Percentiles rank a stretch among this genome's conserved stretches.
Evolutionary conservation across 2,113 vertebrate genomes (phyloP).

Genomic region (Bettongia penicillata): DNA sequence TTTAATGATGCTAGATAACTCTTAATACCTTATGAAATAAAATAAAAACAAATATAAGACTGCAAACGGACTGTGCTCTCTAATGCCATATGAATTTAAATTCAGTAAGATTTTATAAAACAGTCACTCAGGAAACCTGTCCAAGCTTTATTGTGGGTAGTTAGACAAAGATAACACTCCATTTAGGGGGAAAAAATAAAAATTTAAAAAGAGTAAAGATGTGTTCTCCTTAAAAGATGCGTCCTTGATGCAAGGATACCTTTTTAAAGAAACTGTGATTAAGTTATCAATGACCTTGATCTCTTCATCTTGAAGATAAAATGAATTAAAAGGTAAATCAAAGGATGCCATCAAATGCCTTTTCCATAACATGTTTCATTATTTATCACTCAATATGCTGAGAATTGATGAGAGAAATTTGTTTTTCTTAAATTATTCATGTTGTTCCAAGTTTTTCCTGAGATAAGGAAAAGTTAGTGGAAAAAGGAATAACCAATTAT

Average conservation of each 20-base stretch:
- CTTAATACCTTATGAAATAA: constrained; percentile 41
- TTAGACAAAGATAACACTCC: constrained; percentile 30
- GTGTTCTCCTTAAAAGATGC: constrained; percentile 30
- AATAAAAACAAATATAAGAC: constrained; percentile 48
- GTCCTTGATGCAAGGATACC: constrained; percentile 25
- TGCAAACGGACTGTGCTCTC: constrained; percentile 1
- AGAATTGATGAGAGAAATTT: not conserved
- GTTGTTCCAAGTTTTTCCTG: not conserved
- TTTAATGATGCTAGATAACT: constrained; percentile 55
- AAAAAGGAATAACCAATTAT: not conserved
- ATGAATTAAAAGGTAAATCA: constrained; percentile 16
- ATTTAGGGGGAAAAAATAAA: constrained; percentile 37
- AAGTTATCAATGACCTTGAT: not conserved
- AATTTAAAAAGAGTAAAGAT: constrained; percentile 42
- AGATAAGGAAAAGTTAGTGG: not conserved
- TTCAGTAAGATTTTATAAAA: not conserved
- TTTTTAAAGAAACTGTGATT: constrained; percentile 19
- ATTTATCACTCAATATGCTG: constrained; percentile 9
- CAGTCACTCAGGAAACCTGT: not conserved
- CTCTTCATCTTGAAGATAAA: constrained; percentile 22
- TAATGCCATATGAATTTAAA: not conserved
- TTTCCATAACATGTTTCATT: not conserved
- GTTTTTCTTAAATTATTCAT: constrained; percentile 20
- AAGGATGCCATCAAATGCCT: not conserved
- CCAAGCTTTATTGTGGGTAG: not conserved